Evolutionary conservation across 1,140 invertebrate genomes (phyloP).

Genomic region (Drosophila nikananu): DNA sequence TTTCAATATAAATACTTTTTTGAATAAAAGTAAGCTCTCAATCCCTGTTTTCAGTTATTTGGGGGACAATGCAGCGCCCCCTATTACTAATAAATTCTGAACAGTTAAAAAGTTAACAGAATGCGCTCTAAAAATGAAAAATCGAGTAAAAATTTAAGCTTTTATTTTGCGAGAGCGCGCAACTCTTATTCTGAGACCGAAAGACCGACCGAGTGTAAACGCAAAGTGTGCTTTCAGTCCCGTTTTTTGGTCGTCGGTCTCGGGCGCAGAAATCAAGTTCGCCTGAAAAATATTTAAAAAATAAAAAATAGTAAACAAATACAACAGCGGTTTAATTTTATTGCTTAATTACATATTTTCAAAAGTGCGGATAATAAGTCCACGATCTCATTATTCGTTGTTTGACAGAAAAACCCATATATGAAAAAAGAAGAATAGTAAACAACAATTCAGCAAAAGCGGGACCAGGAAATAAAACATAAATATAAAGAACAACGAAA

Average conservation of each 20-base stretch:
- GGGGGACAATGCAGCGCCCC: not conserved
- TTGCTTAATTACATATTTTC: not conserved
- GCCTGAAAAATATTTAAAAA: slow-evolving; percentile 11
- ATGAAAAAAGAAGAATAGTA: slow-evolving; percentile 22
- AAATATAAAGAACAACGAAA: slow-evolving; percentile 26
- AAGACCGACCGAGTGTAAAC: slow-evolving; percentile 16
- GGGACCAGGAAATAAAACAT: slow-evolving; percentile 22
- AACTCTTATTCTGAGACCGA: not conserved
- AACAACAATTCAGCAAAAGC: slow-evolving; percentile 33
- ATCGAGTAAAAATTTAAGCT: not conserved
- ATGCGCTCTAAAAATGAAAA: not conserved
- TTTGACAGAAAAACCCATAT: not conserved
- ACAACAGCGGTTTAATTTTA: not conserved
- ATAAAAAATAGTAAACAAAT: slow-evolving; percentile 52
- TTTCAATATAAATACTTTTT: not conserved
- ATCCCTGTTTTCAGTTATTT: not conserved
- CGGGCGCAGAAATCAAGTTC: slow-evolving; percentile 29
- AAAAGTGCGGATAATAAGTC: not conserved
- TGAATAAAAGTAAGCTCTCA: not conserved
- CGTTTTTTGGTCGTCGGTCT: slow-evolving; percentile 10
- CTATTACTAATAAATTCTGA: not conserved
- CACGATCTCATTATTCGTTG: not conserved
- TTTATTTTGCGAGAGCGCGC: not conserved
- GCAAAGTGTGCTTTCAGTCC: slow-evolving; percentile 53
- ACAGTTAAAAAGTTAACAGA: not conserved